These are phyloP conservation scores for Drosophila pectinifera DNA, from an alignment of 1,140 invertebrate genomes.

Conservation along the genomic window DNA sequence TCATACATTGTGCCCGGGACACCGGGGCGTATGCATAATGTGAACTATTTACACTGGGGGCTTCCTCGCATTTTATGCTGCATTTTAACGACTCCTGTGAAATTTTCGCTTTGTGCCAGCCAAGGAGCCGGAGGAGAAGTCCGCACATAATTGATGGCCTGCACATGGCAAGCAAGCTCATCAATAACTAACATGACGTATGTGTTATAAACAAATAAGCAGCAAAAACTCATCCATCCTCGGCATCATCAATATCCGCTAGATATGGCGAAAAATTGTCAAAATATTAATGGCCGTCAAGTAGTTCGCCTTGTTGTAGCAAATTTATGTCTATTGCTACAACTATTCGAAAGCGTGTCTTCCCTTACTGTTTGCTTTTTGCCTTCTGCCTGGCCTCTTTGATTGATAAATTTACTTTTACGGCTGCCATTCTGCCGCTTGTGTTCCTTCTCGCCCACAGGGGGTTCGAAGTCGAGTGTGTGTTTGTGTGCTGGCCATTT, in stretches of 20 bases:
- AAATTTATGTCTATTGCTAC: conserved; percentile 64
- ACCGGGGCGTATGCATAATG: conserved; percentile 63
- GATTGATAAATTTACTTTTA: conserved; percentile 79
- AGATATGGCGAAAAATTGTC: conserved; percentile 68
- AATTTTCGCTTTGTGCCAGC: conserved; percentile 20
- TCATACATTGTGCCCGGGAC: conserved; percentile 52
- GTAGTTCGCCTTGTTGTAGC: conserved; percentile 48
- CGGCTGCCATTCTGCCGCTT: conserved; percentile 24
- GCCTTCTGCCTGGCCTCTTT: conserved; percentile 44
- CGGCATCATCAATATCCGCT: conserved; percentile 73
- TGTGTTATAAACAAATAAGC: conserved; percentile 71
- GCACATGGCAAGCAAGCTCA: conserved; percentile 65
- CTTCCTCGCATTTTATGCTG: conserved; percentile 46
- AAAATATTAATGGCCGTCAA: conserved; percentile 78
- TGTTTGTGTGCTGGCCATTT: conserved; percentile 51
- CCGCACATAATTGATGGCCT: conserved; percentile 66
- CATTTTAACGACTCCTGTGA: conserved; percentile 54
- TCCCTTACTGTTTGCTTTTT: conserved; percentile 10
- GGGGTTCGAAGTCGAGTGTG: no score
- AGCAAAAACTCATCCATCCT: conserved; percentile 63
- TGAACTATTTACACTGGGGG: conserved; percentile 34
- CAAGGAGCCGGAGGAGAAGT: conserved; percentile 9
- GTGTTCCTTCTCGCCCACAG: neutral
- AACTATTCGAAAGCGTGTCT: conserved; percentile 78
- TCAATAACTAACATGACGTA: conserved; percentile 74